Conservation (phyloP, 2,888 invertebrate genomes). For the Ecliptopera silaceata region DNA sequence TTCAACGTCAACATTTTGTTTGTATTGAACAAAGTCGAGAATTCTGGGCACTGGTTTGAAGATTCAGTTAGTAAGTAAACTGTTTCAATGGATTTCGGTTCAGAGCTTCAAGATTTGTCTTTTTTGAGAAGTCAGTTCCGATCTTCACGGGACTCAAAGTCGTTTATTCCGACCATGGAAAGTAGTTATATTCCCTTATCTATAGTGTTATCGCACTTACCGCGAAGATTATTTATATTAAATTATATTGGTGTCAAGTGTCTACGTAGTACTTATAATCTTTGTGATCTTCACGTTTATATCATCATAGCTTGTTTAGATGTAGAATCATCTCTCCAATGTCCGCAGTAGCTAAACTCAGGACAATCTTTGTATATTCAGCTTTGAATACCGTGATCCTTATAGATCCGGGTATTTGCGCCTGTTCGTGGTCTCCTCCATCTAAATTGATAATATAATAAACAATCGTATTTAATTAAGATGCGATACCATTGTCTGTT, state of each 20-base stretch:
- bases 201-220: neutral
- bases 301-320: neutral
- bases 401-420: neutral
- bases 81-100: constrained; percentile 15
- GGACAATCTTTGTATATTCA: neutral
- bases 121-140: constrained; percentile 21
- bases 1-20: constrained; percentile 35
- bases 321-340: neutral
- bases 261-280: neutral
- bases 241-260: neutral
- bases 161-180: constrained; percentile 20
- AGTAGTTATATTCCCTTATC: constrained; percentile 8
- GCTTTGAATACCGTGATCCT: too few relatives aligned
- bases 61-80: constrained; percentile 22
- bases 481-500: too few relatives aligned
- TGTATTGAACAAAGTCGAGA: constrained; percentile 17
- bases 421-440: neutral
- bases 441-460: neutral
- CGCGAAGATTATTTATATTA: constrained; percentile 2
- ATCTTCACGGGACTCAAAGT: constrained; percentile 2
- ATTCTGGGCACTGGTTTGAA: constrained; percentile 7
- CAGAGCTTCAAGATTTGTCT: constrained; percentile 13
- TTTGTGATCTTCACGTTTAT: neutral
- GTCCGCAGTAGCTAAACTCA: neutral
- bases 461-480: too few relatives aligned